Conservation (phyloP, 2,888 invertebrate species). For the Rotaria sp. region DNA sequence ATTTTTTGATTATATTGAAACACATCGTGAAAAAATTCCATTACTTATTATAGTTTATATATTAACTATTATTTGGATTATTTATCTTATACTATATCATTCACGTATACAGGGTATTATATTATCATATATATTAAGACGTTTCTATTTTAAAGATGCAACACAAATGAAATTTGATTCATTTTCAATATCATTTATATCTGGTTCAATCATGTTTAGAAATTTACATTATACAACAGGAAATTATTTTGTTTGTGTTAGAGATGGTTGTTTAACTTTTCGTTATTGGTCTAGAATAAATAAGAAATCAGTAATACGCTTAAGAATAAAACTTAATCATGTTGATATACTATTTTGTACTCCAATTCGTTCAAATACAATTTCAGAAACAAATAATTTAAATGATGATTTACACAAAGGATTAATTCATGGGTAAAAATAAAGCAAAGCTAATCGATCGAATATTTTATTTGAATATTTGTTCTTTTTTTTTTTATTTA, state of each 20-base stretch:
- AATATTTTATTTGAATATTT: too few relatives aligned
- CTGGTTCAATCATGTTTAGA: constrained; percentile 39
- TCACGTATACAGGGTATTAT: not conserved
- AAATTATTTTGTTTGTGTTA: constrained; percentile 22
- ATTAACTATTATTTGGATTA: not conserved
- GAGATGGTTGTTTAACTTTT: constrained; percentile 37
- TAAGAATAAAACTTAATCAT: constrained; percentile 31
- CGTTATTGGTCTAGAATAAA: constrained; percentile 32
- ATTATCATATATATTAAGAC: not conserved
- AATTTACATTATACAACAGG: constrained; percentile 34
- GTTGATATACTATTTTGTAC: constrained; percentile 37
- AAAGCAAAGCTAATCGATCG: not conserved
- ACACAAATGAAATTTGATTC: constrained; percentile 27
- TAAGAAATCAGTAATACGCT: constrained; percentile 27
- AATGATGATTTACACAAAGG: not conserved
- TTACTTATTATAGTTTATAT: not conserved
- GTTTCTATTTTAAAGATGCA: not conserved
- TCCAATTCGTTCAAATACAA: constrained; percentile 26
- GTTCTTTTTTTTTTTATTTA: not conserved
- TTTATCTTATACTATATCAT: not conserved
- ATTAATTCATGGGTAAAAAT: not conserved
- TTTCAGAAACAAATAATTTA: not conserved
- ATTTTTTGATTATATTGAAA: not conserved
- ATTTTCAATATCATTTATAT: constrained; percentile 37
- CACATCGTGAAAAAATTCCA: constrained; percentile 1